Evolutionary conservation across 2,888 invertebrate genomes (phyloP), one percentile per base, ranked within the genome.

Genomic region (Panorpa germanica): DNA sequence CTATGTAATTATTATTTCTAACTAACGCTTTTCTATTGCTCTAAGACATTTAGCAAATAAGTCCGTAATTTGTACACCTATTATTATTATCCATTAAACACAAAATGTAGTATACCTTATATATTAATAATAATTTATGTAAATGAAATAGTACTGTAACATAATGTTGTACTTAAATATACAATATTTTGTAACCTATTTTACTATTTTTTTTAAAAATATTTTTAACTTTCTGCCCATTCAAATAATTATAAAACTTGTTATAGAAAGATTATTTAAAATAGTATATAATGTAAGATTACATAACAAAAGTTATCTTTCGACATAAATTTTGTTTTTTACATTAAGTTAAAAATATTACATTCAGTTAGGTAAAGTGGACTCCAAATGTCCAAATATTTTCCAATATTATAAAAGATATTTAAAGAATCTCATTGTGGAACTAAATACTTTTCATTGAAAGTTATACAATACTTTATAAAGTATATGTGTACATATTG

Each of bases 11-110:
- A 46, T 47, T 53, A 44, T 56, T 54, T 46, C 46, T 51, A 52
- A 44, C 42, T 49, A 47, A 49, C 49, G 50, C 49, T 53, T 55
- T 54, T 56, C 49, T 57, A 50, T 58, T 55, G 56, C 55, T 55
- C 54, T 55, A 56, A 48, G 53, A 46, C 54, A 53, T 40, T 53
- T 55, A 45, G 50, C 50, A 57, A 56, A 57, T 58, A 47, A 52
- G 48, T 56, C n/a, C n/a, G n/a, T n/a, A n/a, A n/a, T n/a, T n/a
- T n/a, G n/a, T n/a, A n/a, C n/a, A n/a, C n/a, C n/a, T 8, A 25
- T 11, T 25, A 25, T 25, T 25, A 25, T 25, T 25, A 25, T n/a
- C n/a, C 7, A 17, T 5, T 26, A 12, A 16, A 16, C n/a, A 26
- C 6, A 11, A 26, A 5, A 27, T 15, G 19, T 5, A 7, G 8